Base-by-base conservation (phyloP, 1,140 invertebrate genomes). In the Bombus cullumanus region DNA sequence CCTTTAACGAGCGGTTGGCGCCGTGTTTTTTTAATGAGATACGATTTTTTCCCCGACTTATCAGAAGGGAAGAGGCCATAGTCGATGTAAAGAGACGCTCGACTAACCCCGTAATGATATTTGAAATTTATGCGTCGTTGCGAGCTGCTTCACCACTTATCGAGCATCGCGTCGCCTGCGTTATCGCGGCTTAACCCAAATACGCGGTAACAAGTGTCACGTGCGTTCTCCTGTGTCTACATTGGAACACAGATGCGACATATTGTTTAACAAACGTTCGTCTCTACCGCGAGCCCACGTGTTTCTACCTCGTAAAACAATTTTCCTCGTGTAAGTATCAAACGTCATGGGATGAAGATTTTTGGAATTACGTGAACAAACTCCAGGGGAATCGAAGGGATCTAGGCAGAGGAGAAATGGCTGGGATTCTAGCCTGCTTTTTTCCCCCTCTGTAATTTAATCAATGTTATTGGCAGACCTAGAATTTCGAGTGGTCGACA, bases 121-220 rank as follows among this genome's bases (percentile, higher is more conserved):
- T 80, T 80, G 80, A 81, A 86, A 89, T 89, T 89, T 89, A 89
- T 88, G 87, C 83, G 71, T 80, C 68, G 9, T 28, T 41, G 53
- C 69, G 47, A 37, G 62, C 8, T 31, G 37, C 53, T 80, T 47
- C 28, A 59, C 68, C 81, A 85, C 74, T 89, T 88, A 85, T 85
- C 47, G 72, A 72, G 41, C 74, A 43, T 73, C 78, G 72, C 57
- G 87, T 81, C 81, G 71, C 37, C 53, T 66, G 53, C 69, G 79
- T 82, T 86, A 77, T 85, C 79, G 37, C 31, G 71, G 87, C 69
- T 88, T 83, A 88, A 88, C 83, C 83, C 34, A 83, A 86, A 89
- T 88, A 88, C 78, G n/a, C 37, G 13, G 47, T 84, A 71, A 79
- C 66, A 71, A 88, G 81, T 68, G 57, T 78, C 79, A 69, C 39